phyloP scores from a whole-genome alignment of 2,797 vertebrate genomes.

The Cuculus canorus region DNA sequence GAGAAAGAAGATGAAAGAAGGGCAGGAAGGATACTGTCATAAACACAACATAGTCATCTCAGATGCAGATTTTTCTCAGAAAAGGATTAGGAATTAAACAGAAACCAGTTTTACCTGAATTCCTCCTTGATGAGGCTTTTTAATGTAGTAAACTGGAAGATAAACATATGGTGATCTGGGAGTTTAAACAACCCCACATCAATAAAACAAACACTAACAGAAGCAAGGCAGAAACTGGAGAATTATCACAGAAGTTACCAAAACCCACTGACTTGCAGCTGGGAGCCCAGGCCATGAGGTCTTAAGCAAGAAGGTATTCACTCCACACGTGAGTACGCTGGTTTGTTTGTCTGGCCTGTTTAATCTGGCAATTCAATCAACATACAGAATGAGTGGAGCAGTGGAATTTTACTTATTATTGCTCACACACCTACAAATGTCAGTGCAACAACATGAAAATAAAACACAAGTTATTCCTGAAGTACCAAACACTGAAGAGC shows the following conservation, averaged over 20 bases:
- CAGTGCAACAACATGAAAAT: background rate
- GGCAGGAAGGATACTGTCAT: background rate
- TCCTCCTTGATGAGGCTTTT: background rate
- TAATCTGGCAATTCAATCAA: background rate
- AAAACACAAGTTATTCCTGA: background rate
- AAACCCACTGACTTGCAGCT: background rate
- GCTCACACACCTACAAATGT: background rate
- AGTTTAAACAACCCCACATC: background rate
- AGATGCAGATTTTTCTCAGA: background rate
- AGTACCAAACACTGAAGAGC: background rate
- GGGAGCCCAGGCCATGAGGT: background rate
- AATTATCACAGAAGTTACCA: background rate
- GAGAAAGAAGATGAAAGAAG: background rate
- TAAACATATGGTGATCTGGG: background rate
- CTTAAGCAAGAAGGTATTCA: background rate
- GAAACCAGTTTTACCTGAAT: conserved; percentile 4
- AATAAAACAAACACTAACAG: background rate
- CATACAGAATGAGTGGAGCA: background rate
- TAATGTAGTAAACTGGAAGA: background rate
- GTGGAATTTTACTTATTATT: background rate
- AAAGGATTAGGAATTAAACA: conserved; percentile 20
- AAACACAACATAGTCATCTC: background rate
- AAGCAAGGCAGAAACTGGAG: background rate
- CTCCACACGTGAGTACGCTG: background rate
- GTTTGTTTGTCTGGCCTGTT: background rate